phyloP scores from a whole-genome alignment of 2,797 vertebrate genomes.

The Graptemys geographica region DNA sequence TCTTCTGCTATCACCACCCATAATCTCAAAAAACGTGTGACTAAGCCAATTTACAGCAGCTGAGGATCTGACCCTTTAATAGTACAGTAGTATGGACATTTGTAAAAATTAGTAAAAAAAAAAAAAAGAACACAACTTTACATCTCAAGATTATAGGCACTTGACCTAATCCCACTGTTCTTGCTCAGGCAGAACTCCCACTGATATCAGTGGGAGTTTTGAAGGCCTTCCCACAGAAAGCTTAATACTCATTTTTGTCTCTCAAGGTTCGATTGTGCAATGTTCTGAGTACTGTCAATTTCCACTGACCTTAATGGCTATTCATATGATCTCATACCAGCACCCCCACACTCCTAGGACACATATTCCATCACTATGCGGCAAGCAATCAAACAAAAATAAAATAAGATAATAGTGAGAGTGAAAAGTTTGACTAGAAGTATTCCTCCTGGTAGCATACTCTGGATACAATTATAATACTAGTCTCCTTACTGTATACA shows the following conservation, averaged over 20 bases:
- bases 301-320: not conserved
- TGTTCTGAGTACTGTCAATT: not conserved
- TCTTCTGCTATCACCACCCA: not conserved
- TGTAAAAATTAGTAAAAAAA: not conserved
- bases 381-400: not conserved
- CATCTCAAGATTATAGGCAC: not conserved
- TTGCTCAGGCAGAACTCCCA: not conserved
- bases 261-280: not conserved
- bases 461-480: not conserved
- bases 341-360: not conserved
- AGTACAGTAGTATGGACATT: not conserved
- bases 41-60: not conserved
- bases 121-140: not conserved
- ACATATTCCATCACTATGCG: not conserved
- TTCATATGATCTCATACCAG: accelerated
- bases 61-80: not conserved
- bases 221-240: not conserved
- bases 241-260: not conserved
- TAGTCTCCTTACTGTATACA: not conserved
- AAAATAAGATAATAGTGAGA: not conserved
- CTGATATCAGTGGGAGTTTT: not conserved
- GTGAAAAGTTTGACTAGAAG: not conserved
- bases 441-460: not conserved
- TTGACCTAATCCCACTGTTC: not conserved
- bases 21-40: not conserved